Conservation (phyloP, 2,888 invertebrate species). For the Xestoiulus laeticollis region DNA sequence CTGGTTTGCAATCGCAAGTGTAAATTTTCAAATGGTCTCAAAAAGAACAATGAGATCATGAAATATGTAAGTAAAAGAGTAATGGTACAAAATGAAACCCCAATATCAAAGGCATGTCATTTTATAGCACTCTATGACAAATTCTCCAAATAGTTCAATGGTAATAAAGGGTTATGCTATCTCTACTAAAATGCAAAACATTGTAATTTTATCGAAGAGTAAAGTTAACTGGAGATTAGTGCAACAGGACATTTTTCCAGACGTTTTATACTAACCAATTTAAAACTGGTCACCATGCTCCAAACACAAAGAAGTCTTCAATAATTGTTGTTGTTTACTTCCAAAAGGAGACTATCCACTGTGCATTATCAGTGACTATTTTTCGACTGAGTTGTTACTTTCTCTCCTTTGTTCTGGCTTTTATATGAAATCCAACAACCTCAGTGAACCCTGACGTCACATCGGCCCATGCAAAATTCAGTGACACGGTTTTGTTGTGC, state of each 20-base stretch:
- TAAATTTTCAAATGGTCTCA: too few species aligned
- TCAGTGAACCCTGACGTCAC: neutral
- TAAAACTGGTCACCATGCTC: neutral
- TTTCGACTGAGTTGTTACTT: neutral
- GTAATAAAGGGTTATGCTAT: too few species aligned
- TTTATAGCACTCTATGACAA: too few species aligned
- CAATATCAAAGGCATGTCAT: too few species aligned
- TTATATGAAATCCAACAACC: neutral
- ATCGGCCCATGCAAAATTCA: neutral
- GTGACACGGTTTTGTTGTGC: neutral
- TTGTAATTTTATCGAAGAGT: neutral
- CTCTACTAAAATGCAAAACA: too few species aligned
- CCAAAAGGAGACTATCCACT: neutral
- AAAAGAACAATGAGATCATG: too few species aligned
- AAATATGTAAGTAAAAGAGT: too few species aligned
- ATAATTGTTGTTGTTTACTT: neutral
- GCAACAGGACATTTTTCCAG: neutral
- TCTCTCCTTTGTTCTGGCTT: neutral
- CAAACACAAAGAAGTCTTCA: neutral
- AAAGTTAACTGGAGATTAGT: neutral
- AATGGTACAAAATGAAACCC: too few species aligned
- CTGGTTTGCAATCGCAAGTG: too few species aligned
- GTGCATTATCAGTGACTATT: neutral
- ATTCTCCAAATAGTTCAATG: too few species aligned
- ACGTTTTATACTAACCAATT: conserved; percentile 5